Evolutionary conservation across 2,113 vertebrate species (phyloP), one percentile per base, ranked within the genome.

Genomic region (Nanorana parkeri): DNA sequence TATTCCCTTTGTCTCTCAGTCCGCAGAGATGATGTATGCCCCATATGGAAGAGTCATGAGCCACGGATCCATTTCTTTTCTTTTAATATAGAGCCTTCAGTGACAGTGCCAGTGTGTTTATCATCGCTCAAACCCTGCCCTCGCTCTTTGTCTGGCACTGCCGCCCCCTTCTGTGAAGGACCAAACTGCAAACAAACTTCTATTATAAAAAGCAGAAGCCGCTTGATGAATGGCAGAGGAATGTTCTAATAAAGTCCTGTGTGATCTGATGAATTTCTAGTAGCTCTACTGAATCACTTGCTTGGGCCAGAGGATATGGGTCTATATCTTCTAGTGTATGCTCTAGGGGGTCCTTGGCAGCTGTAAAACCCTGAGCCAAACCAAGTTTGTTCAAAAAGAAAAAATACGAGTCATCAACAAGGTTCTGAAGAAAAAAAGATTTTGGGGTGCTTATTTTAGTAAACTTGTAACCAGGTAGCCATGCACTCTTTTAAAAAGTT

Each of bases 31-130:
- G 80, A 83, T 83, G n/a, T 83, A 76, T 83, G 71, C 54, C 58
- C 80, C 29, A 74, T 76, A 76, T 74, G 69, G 80, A 76, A 76
- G 80, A 83, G 80, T 68, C 80, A 83, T 83, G 80, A 83, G 80
- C 63, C 51, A 5, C 20, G 64, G 71, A 76, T 67, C 80, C 63
- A 83, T 83, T 83, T 60, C 52, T 55, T 76, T 76, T 20, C 72
- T 68, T 83, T 68, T 76, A 83, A 83, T 83, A 83, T 76, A 83
- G 71, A 83, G 63, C 64, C 71, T 83, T 83, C 80, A 72, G 61
- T 83, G 80, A 83, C 80, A 83, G 32, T 47, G 72, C 55, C 71
- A 41, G 55, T 51, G 19, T 41, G 71, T 66, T 76, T 32, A 68
- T 76, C 80, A 83, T 83, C 55, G 24, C 55, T 68, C 72, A 60